Evolutionary conservation across 2,797 vertebrate genomes (phyloP).

Genomic region (Luscinia megarhynchos): DNA sequence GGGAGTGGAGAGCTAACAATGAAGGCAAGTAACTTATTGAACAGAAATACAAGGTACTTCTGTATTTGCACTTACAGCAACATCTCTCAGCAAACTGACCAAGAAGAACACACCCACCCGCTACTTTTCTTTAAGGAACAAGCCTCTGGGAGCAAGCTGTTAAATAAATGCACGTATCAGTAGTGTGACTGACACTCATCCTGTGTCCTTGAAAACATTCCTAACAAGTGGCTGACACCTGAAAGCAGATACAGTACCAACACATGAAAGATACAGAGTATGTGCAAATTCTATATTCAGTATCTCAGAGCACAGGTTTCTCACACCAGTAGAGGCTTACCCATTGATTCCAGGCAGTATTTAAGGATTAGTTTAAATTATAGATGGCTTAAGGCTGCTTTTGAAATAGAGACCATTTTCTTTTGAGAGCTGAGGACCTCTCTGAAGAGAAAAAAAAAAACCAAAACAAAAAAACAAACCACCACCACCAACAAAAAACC

Average conservation of each 20-base stretch:
- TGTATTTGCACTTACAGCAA: background rate
- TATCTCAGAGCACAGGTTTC: background rate
- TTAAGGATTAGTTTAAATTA: background rate
- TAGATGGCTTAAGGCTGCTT: background rate
- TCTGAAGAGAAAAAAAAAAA: background rate
- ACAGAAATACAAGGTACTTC: background rate
- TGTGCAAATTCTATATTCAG: no score
- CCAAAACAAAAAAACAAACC: no score
- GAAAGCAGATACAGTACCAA: background rate
- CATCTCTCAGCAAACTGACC: background rate
- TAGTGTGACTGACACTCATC: background rate
- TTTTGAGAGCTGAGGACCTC: background rate
- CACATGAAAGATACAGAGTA: background rate
- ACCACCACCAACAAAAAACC: no score
- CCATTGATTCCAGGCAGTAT: background rate
- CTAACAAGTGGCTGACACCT: background rate
- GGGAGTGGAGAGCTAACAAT: background rate
- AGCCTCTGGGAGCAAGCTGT: background rate
- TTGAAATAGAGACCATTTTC: background rate
- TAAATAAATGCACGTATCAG: background rate
- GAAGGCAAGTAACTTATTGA: background rate
- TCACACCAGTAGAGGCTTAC: background rate
- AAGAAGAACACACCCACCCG: background rate
- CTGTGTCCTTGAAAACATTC: background rate
- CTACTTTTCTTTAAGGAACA: background rate